phyloP scores from a whole-genome alignment of 2,797 vertebrate species.

The Mallotus villosus region DNA sequence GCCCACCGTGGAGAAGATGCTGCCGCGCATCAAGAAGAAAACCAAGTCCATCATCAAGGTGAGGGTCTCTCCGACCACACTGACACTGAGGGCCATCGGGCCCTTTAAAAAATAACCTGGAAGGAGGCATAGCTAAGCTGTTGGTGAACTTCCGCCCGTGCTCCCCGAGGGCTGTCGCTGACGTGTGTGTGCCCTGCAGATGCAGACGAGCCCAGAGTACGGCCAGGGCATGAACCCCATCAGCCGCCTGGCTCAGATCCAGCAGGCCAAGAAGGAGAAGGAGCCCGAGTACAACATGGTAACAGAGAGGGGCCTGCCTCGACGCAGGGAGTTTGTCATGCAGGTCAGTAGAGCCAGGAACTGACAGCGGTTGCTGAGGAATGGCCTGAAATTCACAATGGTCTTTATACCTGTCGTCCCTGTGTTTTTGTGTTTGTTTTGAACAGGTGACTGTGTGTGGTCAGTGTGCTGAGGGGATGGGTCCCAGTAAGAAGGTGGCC shows the following conservation, averaged over 20 bases:
- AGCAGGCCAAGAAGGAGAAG: constrained; percentile 98
- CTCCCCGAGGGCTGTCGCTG: background rate
- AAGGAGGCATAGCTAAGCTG: background rate
- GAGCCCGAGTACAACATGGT: constrained; percentile 93
- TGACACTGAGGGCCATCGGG: too few relatives aligned
- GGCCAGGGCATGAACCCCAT: constrained; percentile 98
- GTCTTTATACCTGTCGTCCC: background rate
- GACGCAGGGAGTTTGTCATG: constrained; percentile 97
- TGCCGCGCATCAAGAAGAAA: constrained; percentile 99
- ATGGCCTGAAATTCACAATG: background rate
- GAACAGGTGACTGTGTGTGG: constrained; percentile 88
- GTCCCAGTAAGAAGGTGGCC: constrained; percentile 97
- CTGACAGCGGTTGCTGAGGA: background rate
- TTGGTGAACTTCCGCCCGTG: background rate
- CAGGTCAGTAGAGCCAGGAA: constrained; percentile 71
- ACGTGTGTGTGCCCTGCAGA: constrained; percentile 64
- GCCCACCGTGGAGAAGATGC: constrained; percentile 88
- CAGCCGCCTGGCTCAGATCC: constrained; percentile 97
- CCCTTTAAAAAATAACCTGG: background rate
- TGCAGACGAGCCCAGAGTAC: constrained; percentile 92
- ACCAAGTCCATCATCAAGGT: constrained; percentile 97
- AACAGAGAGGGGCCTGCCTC: constrained; percentile 90
- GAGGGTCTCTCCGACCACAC: constrained; percentile 22
- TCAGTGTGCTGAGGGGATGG: constrained; percentile 91
- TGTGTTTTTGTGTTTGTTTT: background rate